Evolutionary conservation across 2,797 vertebrate genomes (phyloP).

Genomic region (Dryobates pubescens): DNA sequence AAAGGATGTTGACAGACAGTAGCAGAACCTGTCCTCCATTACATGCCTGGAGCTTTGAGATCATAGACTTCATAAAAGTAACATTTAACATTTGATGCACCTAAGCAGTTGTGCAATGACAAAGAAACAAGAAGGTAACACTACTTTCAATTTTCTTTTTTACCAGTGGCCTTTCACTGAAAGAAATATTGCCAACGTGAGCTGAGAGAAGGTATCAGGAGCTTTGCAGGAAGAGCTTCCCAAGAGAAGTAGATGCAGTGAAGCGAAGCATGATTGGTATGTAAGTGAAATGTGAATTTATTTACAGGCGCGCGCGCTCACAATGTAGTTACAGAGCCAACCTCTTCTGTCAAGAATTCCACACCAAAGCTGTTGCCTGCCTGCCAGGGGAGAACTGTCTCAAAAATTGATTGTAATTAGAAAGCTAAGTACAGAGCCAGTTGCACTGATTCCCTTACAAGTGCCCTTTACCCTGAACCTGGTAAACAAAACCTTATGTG

Average conservation of each 20-base stretch:
- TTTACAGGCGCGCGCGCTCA: accelerated
- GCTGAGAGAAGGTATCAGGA: not conserved
- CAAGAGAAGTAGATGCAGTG: not conserved
- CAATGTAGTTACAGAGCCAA: not conserved
- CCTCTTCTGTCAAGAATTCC: not conserved
- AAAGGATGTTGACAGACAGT: not conserved
- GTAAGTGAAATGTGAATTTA: not conserved
- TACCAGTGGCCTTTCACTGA: not conserved
- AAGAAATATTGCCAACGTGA: not conserved
- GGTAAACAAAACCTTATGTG: not conserved
- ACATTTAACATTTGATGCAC: not conserved
- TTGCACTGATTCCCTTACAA: not conserved
- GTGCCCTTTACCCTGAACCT: not conserved
- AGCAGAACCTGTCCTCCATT: not conserved
- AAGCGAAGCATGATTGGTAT: not conserved
- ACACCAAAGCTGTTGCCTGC: not conserved
- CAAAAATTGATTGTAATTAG: not conserved
- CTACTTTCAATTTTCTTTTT: not conserved
- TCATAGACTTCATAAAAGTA: not conserved
- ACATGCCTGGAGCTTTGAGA: not conserved
- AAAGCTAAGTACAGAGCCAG: not conserved
- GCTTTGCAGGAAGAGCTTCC: not conserved
- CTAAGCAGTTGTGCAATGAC: not conserved
- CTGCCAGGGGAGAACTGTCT: not conserved
- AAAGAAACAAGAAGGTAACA: not conserved